phyloP scores from a whole-genome alignment of 2,797 vertebrate species.

The Lutjanus campechanus region DNA sequence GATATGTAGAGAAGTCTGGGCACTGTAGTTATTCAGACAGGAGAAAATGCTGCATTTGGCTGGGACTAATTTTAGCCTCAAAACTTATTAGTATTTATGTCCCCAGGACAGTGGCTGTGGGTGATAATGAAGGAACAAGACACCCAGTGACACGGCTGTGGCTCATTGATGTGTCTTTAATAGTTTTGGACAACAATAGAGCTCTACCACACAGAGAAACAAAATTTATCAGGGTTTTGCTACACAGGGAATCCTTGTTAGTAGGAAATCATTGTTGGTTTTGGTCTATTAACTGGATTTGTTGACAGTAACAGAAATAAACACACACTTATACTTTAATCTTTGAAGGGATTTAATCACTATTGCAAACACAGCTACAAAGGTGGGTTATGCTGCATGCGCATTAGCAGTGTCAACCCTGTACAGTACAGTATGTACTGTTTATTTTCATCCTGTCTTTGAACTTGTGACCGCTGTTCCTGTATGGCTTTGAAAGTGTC shows the following conservation, averaged over 20 bases:
- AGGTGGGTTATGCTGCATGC: not conserved
- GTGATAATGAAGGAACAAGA: not conserved
- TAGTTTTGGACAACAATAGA: not conserved
- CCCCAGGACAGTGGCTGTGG: not conserved
- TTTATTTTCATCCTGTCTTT: conserved; percentile 15
- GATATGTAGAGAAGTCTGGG: not conserved
- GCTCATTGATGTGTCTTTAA: not conserved
- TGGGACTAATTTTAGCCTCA: not conserved
- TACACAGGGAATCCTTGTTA: not conserved
- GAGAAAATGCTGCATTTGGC: not conserved
- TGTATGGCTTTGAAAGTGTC: not conserved
- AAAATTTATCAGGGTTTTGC: not conserved
- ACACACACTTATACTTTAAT: conserved; percentile 3
- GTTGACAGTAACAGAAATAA: not conserved
- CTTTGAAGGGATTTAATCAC: conserved; percentile 15
- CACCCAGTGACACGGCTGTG: no score
- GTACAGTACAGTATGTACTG: not conserved
- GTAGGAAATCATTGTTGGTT: not conserved
- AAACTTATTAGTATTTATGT: not conserved
- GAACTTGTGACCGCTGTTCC: not conserved
- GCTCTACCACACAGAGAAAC: not conserved
- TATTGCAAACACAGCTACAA: conserved; percentile 1
- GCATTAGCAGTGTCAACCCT: conserved; percentile 16
- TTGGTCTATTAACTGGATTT: not conserved
- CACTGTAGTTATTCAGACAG: not conserved